phyloP scores from a whole-genome alignment of 2,888 invertebrate genomes.

The Athetis lepigone region DNA sequence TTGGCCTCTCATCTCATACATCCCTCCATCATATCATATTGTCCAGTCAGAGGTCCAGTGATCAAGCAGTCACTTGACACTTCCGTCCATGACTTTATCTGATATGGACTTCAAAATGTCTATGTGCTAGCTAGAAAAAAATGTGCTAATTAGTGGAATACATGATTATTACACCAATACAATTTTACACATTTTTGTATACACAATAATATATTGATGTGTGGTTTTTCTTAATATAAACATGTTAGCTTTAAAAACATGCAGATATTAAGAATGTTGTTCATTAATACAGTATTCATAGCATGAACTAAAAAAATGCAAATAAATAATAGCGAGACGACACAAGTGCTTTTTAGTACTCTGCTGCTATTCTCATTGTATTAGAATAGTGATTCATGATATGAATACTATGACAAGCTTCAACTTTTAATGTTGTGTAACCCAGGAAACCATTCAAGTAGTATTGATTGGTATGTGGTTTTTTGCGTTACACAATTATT shows the following conservation, averaged over 20 bases:
- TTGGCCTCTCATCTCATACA: slow-evolving; percentile 71
- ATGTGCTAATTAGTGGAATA: slow-evolving; percentile 58
- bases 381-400: slow-evolving; percentile 64
- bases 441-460: slow-evolving; percentile 57
- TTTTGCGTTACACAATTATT: slow-evolving; percentile 57
- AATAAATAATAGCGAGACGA: not conserved
- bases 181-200: slow-evolving; percentile 16
- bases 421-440: slow-evolving; percentile 56
- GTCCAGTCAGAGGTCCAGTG: slow-evolving; percentile 59
- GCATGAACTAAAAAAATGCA: slow-evolving; percentile 65
- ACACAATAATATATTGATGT: slow-evolving; percentile 18
- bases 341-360: not conserved
- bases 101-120: slow-evolving; percentile 62
- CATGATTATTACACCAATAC: slow-evolving; percentile 31
- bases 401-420: slow-evolving; percentile 66
- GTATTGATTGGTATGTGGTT: slow-evolving; percentile 40
- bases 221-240: slow-evolving; percentile 41
- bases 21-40: slow-evolving; percentile 60
- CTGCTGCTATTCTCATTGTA: too few species aligned
- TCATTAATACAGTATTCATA: slow-evolving; percentile 70
- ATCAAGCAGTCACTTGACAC: slow-evolving; percentile 78
- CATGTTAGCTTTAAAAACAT: slow-evolving; percentile 45
- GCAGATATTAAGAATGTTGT: slow-evolving; percentile 35
- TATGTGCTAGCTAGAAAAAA: slow-evolving; percentile 79
- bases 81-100: slow-evolving; percentile 84